Conservation (phyloP, 2,113 vertebrate genomes). For the Barnardius zonarius region DNA sequence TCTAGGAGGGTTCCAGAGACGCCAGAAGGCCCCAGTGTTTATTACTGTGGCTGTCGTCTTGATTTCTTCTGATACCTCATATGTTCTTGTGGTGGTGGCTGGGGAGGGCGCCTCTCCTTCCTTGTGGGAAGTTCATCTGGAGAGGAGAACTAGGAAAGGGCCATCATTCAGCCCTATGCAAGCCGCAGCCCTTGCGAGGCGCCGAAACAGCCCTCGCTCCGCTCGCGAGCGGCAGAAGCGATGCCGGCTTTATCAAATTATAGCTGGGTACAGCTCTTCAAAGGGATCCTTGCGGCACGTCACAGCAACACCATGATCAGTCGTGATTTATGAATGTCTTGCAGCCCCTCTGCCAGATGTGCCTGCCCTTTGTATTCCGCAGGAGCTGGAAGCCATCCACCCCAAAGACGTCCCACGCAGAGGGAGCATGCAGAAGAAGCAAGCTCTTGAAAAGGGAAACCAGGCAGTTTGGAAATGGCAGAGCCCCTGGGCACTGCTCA, state of each 20-base stretch:
- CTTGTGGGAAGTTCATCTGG: neutral
- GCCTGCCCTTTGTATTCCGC: conserved; percentile 3
- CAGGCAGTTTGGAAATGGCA: neutral
- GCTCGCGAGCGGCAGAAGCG: accelerated
- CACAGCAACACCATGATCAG: neutral
- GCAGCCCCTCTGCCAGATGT: conserved; percentile 45
- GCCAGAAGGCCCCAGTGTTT: neutral
- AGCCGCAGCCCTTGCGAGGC: accelerated
- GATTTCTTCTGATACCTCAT: conserved; percentile 2
- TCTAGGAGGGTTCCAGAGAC: neutral
- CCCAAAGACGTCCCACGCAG: neutral
- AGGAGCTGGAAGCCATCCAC: conserved; percentile 32
- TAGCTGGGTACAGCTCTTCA: conserved; percentile 10
- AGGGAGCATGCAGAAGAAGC: neutral
- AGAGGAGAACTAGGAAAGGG: neutral
- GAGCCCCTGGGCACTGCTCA: conserved; percentile 19
- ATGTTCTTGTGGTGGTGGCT: neutral
- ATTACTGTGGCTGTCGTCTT: neutral
- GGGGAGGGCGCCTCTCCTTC: neutral
- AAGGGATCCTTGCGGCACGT: neutral
- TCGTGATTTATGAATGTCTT: neutral
- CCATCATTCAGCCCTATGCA: accelerated
- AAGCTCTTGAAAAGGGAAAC: conserved; percentile 15
- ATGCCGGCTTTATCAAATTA: neutral
- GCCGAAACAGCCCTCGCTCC: accelerated